A percentile compares a stretch with the other conserved stretches of the same genome.
phyloP scores from a whole-genome alignment of 2,797 vertebrate species.

The Ceryle rudis region DNA sequence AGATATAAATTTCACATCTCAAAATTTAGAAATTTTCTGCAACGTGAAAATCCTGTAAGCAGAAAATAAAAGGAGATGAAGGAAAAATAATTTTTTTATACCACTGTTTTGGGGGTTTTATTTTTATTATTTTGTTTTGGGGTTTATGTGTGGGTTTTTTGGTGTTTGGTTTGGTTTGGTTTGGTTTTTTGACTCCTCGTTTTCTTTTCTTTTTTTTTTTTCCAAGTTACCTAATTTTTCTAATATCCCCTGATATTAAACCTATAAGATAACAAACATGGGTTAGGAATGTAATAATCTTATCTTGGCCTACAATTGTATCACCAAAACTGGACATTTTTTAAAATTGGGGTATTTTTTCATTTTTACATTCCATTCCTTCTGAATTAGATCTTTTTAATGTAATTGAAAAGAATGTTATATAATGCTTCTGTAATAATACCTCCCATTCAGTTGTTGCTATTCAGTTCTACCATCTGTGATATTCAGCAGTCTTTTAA shows the following conservation, averaged over 20 bases:
- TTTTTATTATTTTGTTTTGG: no score
- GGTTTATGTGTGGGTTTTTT: no score
- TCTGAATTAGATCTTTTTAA: constrained; percentile 3
- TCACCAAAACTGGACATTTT: background rate
- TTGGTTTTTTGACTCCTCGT: background rate
- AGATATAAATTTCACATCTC: background rate
- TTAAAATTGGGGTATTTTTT: background rate
- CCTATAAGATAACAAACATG: background rate
- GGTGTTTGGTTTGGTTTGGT: no score
- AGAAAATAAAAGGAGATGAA: background rate
- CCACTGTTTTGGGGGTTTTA: background rate
- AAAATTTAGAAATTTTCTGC: background rate
- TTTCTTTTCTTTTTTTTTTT: background rate
- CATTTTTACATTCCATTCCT: background rate
- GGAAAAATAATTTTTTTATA: background rate
- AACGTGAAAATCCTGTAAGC: background rate
- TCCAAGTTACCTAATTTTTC: background rate
- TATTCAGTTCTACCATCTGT: background rate
- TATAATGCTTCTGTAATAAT: constrained; percentile 22
- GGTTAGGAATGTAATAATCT: background rate
- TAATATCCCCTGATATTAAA: background rate
- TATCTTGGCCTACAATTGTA: background rate
- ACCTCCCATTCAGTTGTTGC: constrained; percentile 17
- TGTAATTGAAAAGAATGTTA: constrained; percentile 10
- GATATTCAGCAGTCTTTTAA: constrained; percentile 7